These are phyloP conservation scores for Zenarchopterus dispar DNA, from an alignment of 2,797 vertebrate genomes.

Conservation along the genomic window DNA sequence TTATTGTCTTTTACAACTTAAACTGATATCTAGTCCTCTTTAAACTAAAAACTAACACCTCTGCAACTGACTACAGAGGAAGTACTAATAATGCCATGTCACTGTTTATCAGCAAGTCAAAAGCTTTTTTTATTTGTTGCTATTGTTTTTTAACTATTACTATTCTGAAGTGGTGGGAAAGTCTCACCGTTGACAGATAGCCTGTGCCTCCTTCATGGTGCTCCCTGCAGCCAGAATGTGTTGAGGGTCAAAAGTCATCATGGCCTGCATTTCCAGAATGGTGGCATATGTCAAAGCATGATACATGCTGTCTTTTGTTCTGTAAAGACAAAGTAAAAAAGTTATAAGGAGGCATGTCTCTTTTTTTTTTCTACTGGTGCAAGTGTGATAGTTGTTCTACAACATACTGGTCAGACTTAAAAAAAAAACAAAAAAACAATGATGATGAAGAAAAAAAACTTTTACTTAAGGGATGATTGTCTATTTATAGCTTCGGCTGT, in stretches of 20 bases:
- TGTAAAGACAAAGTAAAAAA: conserved; percentile 69
- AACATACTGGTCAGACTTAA: not conserved
- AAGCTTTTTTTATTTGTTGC: not conserved
- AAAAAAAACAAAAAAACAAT: too few species aligned
- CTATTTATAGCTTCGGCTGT: conserved; percentile 47
- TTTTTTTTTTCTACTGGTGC: too few species aligned
- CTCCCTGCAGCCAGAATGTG: conserved; percentile 91
- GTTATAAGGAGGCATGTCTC: not conserved
- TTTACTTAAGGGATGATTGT: not conserved
- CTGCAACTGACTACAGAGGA: conserved; percentile 4
- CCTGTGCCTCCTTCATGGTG: conserved; percentile 97
- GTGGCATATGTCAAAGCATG: conserved; percentile 95
- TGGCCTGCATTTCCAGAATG: conserved; percentile 98
- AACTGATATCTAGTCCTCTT: not conserved
- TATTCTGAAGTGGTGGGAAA: not conserved
- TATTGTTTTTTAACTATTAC: too few species aligned
- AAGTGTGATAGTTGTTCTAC: not conserved
- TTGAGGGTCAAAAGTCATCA: conserved; percentile 98
- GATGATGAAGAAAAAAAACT: too few species aligned
- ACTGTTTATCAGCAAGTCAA: conserved; percentile 6
- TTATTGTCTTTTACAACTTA: not conserved
- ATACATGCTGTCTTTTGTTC: conserved; percentile 97
- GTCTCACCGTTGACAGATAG: conserved; percentile 89
- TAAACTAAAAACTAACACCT: not conserved
- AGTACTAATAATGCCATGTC: conserved; percentile 4